A percentile compares a stretch with the other conserved stretches of the same genome.
phyloP scores from a whole-genome alignment of 35 echinoderm and acorn worm species.

The Diadema setosum region DNA sequence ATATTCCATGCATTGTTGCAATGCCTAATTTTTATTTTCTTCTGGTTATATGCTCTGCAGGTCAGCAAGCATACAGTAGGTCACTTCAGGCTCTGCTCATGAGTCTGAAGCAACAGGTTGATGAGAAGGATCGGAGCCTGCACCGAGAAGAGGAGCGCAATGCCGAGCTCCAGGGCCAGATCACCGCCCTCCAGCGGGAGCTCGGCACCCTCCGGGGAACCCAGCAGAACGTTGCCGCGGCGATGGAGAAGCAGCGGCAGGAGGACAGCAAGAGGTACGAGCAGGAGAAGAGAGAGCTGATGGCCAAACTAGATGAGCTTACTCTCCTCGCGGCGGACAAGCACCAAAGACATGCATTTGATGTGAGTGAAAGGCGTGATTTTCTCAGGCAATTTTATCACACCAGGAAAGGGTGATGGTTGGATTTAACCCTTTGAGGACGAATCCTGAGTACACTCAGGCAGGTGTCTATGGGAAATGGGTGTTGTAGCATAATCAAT shows the following conservation, averaged over 20 bases:
- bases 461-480: too few species aligned
- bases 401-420: too few species aligned
- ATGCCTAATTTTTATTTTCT: too few species aligned
- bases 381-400: too few species aligned
- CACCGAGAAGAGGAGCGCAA: neutral
- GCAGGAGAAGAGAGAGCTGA: neutral
- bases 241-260: neutral
- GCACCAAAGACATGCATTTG: neutral
- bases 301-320: constrained; percentile 2
- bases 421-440: too few species aligned
- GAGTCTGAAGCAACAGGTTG: neutral
- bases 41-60: too few species aligned
- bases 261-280: neutral
- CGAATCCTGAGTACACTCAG: too few species aligned
- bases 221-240: neutral
- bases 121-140: neutral
- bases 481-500: too few species aligned
- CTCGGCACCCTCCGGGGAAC: neutral
- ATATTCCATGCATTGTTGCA: too few species aligned
- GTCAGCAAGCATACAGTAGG: too few species aligned
- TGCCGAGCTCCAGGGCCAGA: neutral
- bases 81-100: neutral
- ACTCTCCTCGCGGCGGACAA: neutral
- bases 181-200: neutral
- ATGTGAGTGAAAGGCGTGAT: neutral